These are phyloP conservation scores for Hydrotaea cyrtoneurina DNA, from an alignment of 2,888 invertebrate genomes.

Conservation along the genomic window DNA sequence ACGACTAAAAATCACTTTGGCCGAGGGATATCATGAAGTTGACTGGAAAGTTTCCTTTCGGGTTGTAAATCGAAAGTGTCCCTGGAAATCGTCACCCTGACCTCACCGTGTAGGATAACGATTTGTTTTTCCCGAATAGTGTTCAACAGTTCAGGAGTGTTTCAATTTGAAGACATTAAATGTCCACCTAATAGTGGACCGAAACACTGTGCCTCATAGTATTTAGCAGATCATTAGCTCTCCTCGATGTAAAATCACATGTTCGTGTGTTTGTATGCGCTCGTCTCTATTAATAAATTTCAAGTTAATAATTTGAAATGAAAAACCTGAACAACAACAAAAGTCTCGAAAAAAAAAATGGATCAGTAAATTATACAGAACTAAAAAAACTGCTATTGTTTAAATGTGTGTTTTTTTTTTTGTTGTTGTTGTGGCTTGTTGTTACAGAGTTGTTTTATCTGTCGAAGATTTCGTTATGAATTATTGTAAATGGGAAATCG, in stretches of 20 bases:
- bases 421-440: background rate
- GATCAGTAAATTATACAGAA: background rate
- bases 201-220: background rate
- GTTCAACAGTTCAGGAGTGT: too few relatives aligned
- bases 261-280: background rate
- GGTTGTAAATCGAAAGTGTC: too few relatives aligned
- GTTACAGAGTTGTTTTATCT: background rate
- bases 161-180: too few relatives aligned
- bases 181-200: too few relatives aligned
- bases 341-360: background rate
- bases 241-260: background rate
- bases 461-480: background rate
- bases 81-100: too few relatives aligned
- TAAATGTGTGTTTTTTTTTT: background rate
- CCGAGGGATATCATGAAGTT: too few relatives aligned
- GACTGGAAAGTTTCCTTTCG: too few relatives aligned
- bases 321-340: background rate
- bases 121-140: too few relatives aligned
- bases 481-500: background rate
- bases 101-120: too few relatives aligned
- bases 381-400: background rate
- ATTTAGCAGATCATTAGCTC: constrained; percentile 25
- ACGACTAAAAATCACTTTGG: too few relatives aligned
- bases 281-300: constrained; percentile 25
- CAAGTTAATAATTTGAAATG: constrained; percentile 15